Conservation (phyloP, 2,113 vertebrate species). For the Vidua macroura region DNA sequence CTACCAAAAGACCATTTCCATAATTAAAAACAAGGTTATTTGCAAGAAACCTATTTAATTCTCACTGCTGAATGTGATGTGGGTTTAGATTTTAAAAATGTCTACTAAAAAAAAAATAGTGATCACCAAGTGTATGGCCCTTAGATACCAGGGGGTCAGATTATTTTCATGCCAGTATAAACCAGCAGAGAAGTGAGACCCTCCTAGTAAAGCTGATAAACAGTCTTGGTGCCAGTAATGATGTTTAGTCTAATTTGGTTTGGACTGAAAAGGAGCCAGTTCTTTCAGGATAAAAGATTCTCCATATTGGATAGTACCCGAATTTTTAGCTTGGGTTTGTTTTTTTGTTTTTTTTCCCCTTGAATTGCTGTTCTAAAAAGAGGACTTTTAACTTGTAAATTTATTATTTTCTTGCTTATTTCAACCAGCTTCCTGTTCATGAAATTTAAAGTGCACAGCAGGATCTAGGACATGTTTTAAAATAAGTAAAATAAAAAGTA, state of each 20-base stretch:
- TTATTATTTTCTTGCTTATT: neutral
- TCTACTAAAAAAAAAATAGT: neutral
- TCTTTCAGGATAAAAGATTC: neutral
- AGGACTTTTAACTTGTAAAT: neutral
- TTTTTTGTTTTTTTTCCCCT: accelerated
- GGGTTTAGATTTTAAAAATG: neutral
- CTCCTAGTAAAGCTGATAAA: neutral
- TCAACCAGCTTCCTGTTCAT: neutral
- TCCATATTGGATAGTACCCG: accelerated
- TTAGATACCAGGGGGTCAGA: neutral
- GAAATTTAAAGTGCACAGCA: neutral
- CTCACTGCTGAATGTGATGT: neutral
- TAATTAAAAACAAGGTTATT: neutral
- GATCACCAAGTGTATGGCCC: neutral
- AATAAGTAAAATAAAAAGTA: neutral
- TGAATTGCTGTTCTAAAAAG: neutral
- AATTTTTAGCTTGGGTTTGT: neutral
- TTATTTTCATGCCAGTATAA: neutral
- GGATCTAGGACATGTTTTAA: neutral
- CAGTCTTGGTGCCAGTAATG: neutral
- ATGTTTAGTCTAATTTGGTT: neutral
- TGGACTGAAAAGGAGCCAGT: neutral
- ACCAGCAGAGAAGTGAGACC: neutral
- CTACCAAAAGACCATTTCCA: neutral
- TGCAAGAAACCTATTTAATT: neutral